Conservation (phyloP, 2,888 invertebrate species). For the Rhabditophanes sp. region DNA sequence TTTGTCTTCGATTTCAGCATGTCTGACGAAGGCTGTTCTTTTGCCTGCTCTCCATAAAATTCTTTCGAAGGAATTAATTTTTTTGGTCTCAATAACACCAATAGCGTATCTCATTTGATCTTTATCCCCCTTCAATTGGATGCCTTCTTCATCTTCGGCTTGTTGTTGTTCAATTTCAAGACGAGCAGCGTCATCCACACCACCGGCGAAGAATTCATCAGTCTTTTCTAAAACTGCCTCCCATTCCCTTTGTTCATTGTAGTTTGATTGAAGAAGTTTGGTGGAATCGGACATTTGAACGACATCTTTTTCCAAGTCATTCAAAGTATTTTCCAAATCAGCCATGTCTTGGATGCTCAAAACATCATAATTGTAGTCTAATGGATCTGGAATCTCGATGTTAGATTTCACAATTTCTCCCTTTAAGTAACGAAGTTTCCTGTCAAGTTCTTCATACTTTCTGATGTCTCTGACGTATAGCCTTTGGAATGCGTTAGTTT, state of each 20-base stretch:
- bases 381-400: conserved; percentile 90
- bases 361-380: too few relatives aligned
- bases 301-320: conserved; percentile 40
- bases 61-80: conserved; percentile 82
- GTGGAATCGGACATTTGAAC: conserved; percentile 40
- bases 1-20: conserved; percentile 79
- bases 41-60: conserved; percentile 94
- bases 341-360: too few relatives aligned
- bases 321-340: too few relatives aligned
- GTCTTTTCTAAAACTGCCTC: conserved; percentile 38
- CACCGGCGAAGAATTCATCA: conserved; percentile 40
- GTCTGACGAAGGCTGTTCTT: conserved; percentile 50
- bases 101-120: conserved; percentile 60
- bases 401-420: conserved; percentile 68
- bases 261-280: conserved; percentile 33
- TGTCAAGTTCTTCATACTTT: conserved; percentile 83
- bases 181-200: conserved; percentile 19
- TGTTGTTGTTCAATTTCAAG: conserved; percentile 19
- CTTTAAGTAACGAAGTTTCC: conserved; percentile 37
- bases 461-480: conserved; percentile 95
- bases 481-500: conserved; percentile 91
- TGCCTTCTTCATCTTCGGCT: conserved; percentile 17
- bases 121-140: conserved; percentile 14
- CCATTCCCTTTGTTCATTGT: conserved; percentile 40
- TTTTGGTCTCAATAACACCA: conserved; percentile 81